A percentile compares a stretch with the other conserved stretches of the same genome.
phyloP scores from a whole-genome alignment of 2,113 vertebrate species.

The Scopus umbretta region DNA sequence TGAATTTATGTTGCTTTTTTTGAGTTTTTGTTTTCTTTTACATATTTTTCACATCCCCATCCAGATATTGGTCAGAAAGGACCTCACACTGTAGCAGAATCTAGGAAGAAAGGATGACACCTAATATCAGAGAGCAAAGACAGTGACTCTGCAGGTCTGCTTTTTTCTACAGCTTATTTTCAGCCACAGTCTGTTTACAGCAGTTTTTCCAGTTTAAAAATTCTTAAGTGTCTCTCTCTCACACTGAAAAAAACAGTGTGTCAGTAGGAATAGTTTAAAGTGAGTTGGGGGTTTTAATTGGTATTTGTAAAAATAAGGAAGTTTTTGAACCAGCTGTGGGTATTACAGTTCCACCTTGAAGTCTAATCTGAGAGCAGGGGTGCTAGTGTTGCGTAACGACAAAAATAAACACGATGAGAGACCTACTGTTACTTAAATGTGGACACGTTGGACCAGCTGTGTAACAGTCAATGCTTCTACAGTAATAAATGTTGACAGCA shows the following conservation, averaged over 20 bases:
- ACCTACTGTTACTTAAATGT: constrained; percentile 69
- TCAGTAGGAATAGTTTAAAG: not conserved
- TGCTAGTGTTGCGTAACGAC: constrained; percentile 40
- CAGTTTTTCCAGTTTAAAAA: constrained; percentile 11
- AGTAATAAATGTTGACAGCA: constrained; percentile 78
- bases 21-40: not conserved
- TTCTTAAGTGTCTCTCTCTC: not conserved
- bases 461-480: constrained; percentile 70
- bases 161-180: not conserved
- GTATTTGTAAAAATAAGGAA: constrained; percentile 38
- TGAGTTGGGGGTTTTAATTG: constrained; percentile 13
- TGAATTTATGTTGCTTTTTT: not conserved
- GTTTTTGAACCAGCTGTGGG: constrained; percentile 38
- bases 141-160: not conserved
- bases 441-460: constrained; percentile 70
- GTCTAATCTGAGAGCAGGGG: constrained; percentile 17
- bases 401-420: constrained; percentile 62
- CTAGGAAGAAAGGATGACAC: not conserved
- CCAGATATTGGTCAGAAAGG: not conserved
- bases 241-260: not conserved
- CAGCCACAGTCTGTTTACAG: not conserved
- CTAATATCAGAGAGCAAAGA: not conserved
- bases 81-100: not conserved
- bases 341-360: constrained; percentile 37
- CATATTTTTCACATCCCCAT: not conserved